Conservation (phyloP, 2,888 invertebrate genomes). For the Spilarctia lutea region DNA sequence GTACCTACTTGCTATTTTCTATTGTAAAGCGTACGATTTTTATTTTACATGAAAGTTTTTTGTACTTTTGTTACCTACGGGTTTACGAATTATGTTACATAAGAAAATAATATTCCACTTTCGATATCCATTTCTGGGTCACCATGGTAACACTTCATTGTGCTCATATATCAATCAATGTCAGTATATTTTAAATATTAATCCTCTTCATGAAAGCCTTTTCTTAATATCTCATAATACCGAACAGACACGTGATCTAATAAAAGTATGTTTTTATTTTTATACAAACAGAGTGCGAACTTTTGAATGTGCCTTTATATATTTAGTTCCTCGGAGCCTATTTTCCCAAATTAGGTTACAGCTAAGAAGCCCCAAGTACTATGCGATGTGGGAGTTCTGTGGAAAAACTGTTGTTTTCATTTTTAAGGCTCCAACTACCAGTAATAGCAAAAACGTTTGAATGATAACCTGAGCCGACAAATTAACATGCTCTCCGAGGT, state of each 20-base stretch:
- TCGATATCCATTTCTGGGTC: neutral
- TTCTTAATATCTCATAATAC: neutral
- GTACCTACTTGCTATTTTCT: neutral
- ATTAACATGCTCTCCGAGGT: too few species aligned
- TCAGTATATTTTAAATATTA: constrained; percentile 1
- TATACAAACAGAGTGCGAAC: neutral
- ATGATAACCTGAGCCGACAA: too few species aligned
- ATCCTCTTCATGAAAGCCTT: neutral
- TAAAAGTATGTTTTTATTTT: neutral
- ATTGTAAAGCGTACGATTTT: neutral
- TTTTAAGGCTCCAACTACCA: too few species aligned
- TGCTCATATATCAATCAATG: neutral
- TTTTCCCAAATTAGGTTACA: too few species aligned
- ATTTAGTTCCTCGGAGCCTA: too few species aligned
- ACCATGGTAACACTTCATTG: neutral
- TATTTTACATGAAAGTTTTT: neutral
- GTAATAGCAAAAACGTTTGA: too few species aligned
- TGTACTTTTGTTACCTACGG: neutral
- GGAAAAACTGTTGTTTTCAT: too few species aligned
- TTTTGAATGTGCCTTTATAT: too few species aligned
- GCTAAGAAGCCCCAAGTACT: too few species aligned
- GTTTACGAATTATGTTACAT: neutral
- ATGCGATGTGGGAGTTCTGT: too few species aligned
- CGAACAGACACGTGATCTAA: constrained; percentile 6
- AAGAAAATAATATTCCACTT: neutral